Percentiles rank a stretch among this genome's conserved stretches.
Conservation (phyloP, 1,140 invertebrate genomes). For the Drosophila obscura region DNA sequence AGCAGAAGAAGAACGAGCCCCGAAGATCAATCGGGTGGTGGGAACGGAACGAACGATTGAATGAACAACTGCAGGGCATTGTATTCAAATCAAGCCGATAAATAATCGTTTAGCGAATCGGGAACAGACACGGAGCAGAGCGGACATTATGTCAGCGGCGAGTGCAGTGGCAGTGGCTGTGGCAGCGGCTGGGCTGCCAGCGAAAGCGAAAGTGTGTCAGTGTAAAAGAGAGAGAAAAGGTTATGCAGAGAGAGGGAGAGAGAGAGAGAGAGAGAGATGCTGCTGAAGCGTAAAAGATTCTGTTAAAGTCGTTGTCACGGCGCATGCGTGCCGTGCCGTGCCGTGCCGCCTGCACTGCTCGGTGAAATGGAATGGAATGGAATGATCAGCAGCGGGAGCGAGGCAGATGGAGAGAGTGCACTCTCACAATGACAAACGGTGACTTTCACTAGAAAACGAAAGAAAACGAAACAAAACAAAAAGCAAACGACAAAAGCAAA, state of each 20-base stretch:
- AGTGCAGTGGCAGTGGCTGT: slow-evolving; percentile 22
- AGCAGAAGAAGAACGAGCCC: slow-evolving; percentile 1
- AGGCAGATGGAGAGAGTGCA: slow-evolving; percentile 27
- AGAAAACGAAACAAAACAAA: slow-evolving; percentile 40
- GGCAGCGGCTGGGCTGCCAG: slow-evolving; percentile 13
- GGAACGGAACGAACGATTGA: slow-evolving; percentile 15
- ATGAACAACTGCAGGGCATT: slow-evolving; percentile 50
- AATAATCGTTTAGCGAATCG: slow-evolving; percentile 72
- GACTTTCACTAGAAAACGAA: slow-evolving; percentile 75
- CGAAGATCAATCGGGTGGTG: background rate
- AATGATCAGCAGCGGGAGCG: slow-evolving; percentile 56
- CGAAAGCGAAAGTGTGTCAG: slow-evolving; percentile 79
- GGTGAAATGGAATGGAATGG: slow-evolving; percentile 58
- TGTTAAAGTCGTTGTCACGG: slow-evolving; percentile 51
- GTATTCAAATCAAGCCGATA: slow-evolving; percentile 48
- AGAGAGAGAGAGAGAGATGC: background rate
- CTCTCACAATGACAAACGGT: slow-evolving; percentile 44
- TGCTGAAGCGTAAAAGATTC: slow-evolving; percentile 70
- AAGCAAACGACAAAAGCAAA: slow-evolving; percentile 6
- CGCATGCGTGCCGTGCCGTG: slow-evolving; percentile 57
- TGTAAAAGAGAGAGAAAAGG: slow-evolving; percentile 1
- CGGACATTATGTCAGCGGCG: slow-evolving; percentile 72
- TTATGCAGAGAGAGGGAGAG: slow-evolving; percentile 1
- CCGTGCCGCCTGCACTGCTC: slow-evolving; percentile 46
- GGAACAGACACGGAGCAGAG: slow-evolving; percentile 14